These are phyloP conservation scores for Diabrotica virgifera DNA, from an alignment of 1,140 invertebrate species.

Conservation along the genomic window DNA sequence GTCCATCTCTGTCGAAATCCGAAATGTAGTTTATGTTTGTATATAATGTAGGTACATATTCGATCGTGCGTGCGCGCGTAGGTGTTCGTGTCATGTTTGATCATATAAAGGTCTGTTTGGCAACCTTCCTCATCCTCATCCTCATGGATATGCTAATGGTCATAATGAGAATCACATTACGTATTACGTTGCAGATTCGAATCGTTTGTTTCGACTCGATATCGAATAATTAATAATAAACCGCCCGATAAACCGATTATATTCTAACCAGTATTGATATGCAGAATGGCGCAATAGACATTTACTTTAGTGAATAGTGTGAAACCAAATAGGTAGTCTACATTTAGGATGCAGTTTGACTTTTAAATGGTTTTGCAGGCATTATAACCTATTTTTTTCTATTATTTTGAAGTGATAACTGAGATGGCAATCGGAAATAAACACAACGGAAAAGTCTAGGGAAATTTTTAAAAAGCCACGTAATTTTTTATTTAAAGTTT, in stretches of 20 bases:
- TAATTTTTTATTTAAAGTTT: too few species aligned
- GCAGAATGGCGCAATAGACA: too few species aligned
- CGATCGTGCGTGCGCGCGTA: not conserved
- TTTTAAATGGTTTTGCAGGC: too few species aligned
- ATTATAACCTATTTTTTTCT: too few species aligned
- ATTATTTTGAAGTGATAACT: too few species aligned
- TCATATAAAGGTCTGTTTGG: not conserved
- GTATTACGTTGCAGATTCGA: not conserved
- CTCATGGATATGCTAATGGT: not conserved
- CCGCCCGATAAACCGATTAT: not conserved
- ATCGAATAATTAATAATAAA: not conserved
- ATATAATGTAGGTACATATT: too few species aligned
- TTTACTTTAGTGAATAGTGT: too few species aligned
- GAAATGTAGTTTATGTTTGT: not conserved
- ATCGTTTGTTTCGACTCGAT: constrained; percentile 2
- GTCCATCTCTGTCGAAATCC: not conserved
- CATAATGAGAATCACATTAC: not conserved
- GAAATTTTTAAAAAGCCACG: too few species aligned
- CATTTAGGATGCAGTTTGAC: too few species aligned
- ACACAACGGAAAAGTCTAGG: too few species aligned
- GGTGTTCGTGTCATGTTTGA: not conserved
- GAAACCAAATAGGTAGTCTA: too few species aligned
- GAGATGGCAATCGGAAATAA: too few species aligned
- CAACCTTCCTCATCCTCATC: not conserved
- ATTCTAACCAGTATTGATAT: not conserved